Evolutionary conservation across 2,888 invertebrate species (phyloP).

Genomic region (Abrostola triplasia): DNA sequence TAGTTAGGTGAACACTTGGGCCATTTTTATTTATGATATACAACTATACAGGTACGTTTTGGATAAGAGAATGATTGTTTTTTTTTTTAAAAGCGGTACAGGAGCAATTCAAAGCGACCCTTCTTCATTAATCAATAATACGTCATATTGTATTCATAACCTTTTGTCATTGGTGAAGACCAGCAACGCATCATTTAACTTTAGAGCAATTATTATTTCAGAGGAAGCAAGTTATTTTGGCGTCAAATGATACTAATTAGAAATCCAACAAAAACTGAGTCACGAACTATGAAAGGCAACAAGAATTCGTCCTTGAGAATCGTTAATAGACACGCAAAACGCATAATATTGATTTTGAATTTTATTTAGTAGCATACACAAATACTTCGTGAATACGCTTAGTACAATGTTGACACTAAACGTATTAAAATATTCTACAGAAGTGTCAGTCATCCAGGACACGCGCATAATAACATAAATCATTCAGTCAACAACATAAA

Average conservation of each 20-base stretch:
- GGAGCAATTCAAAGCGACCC: too few relatives aligned
- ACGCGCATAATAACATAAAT: conserved; percentile 15
- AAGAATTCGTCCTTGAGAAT: conserved; percentile 44
- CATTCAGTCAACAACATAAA: conserved; percentile 14
- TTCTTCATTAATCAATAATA: too few relatives aligned
- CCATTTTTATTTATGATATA: neutral
- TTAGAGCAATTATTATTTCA: conserved; percentile 14
- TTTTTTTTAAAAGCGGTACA: too few relatives aligned
- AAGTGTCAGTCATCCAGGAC: conserved; percentile 13
- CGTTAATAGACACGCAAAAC: conserved; percentile 20
- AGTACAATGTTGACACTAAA: conserved; percentile 16
- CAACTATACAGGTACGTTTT: neutral
- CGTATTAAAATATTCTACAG: conserved; percentile 35
- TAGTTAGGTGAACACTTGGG: neutral
- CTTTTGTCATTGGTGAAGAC: too few relatives aligned
- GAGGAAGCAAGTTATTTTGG: conserved; percentile 13
- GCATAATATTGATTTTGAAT: conserved; percentile 34
- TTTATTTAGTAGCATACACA: neutral
- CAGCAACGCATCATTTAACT: conserved; percentile 21
- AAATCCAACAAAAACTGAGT: conserved; percentile 20
- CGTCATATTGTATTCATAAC: too few relatives aligned
- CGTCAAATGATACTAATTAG: conserved; percentile 28
- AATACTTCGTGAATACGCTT: neutral
- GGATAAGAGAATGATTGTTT: too few relatives aligned
- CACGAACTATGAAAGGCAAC: conserved; percentile 33